Evolutionary conservation across 2,113 vertebrate genomes (phyloP), one percentile per base, ranked within the genome.

Genomic region (Hiodon tergisus): DNA sequence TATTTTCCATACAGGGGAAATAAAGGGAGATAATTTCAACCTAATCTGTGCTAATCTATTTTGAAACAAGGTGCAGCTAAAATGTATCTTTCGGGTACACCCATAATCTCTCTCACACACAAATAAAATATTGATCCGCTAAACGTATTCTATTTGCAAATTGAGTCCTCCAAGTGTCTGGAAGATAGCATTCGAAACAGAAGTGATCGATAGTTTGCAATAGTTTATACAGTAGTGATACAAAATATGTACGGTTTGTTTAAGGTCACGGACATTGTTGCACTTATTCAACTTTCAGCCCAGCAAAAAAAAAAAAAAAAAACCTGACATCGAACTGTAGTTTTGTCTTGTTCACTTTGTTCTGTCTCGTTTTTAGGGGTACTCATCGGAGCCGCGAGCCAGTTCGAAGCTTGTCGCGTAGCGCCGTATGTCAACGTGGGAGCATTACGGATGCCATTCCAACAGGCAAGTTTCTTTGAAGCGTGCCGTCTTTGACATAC

Each of bases 351-450:
- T 78, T 47, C 54, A 5, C 54, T 5, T 57, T 48, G 10, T 31
- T 31, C 31, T 31, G 31, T 31, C 31, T 31, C 31, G 31, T 48
- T 74, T 80, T 13, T 86, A 99, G 97, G 97, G 74, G 96, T 99
- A 58, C 94, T 99, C 70, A 99, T 99, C 85, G 96, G 97, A 69
- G 95, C 96, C 16, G 96, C 95, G 79, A 99, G 94, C 78, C 97
- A 99, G 86, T 98, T 98, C 89, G 97, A 99, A 90, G 97, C 96
- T 52, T 99, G 97, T 91, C 92, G 97, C 81, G 97, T 99, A 57
- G 97, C 97, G 69, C 97, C 97, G 67, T 99, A 98, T 88, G 97
- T 99, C 88, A 99, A 99, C 80, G 96, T 99, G 86, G 97, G 97
- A 70, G 96, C 97, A 78, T 89, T 98, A 81, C 87, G 97, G 92